Conservation (phyloP, 2,113 vertebrate species). For the Tachycineta bicolor region DNA sequence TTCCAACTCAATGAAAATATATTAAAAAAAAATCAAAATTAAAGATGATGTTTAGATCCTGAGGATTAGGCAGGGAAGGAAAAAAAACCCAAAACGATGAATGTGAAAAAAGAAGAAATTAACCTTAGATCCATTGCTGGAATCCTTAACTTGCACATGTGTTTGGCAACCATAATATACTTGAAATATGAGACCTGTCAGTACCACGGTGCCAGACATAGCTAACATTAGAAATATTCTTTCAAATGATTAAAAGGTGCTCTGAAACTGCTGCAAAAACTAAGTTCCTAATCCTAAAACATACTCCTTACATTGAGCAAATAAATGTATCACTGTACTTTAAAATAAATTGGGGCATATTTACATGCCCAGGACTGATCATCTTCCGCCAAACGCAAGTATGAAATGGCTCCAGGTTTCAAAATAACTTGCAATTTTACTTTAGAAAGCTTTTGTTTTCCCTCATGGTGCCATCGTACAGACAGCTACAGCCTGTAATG, state of each 20-base stretch:
- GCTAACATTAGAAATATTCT: background rate
- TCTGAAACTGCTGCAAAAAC: background rate
- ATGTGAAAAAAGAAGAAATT: background rate
- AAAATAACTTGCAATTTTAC: background rate
- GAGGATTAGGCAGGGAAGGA: background rate
- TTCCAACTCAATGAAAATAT: background rate
- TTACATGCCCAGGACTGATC: background rate
- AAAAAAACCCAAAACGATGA: background rate
- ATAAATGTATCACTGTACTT: background rate
- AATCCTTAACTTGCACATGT: background rate
- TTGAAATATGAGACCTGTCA: slow-evolving; percentile 36
- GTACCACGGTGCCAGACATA: background rate
- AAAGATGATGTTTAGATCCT: background rate
- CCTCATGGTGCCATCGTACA: background rate
- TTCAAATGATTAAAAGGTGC: slow-evolving; percentile 8
- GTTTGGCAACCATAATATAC: slow-evolving; percentile 7
- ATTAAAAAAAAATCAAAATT: background rate
- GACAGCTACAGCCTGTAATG: background rate
- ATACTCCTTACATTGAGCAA: background rate
- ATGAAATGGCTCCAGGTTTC: background rate
- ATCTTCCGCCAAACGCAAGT: background rate
- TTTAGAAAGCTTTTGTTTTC: background rate
- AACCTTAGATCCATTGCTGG: slow-evolving; percentile 14
- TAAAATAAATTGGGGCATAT: background rate
- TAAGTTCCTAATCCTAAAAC: background rate